Evolutionary conservation across 2,797 vertebrate species (phyloP).

Genomic region (Cercopithecus hamlyni): DNA sequence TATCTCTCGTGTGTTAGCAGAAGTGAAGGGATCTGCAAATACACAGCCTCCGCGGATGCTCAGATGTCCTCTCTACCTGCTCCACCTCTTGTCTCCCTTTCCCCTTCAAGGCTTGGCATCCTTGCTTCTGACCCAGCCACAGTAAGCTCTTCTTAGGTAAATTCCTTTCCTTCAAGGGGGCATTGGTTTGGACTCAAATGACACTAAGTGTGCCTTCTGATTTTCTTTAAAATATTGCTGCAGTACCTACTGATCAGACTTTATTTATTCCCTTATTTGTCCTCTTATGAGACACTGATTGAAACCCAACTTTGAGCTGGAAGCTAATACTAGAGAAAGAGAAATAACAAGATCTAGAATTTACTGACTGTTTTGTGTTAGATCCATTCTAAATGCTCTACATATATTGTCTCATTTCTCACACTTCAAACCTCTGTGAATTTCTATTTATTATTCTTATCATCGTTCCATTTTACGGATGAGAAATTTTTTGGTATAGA

Average conservation of each 20-base stretch:
- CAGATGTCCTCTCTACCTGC: neutral
- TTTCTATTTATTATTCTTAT: neutral
- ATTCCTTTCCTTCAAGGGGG: neutral
- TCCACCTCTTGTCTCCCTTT: neutral
- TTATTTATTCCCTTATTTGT: neutral
- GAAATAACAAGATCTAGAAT: neutral
- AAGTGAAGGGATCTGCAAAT: rapidly evolving
- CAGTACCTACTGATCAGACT: neutral
- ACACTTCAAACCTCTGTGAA: neutral
- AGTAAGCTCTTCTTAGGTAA: neutral
- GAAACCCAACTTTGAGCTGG: neutral
- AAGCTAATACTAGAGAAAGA: neutral
- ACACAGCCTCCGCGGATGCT: neutral
- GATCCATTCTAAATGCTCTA: neutral
- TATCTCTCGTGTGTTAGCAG: neutral
- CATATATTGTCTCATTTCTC: neutral
- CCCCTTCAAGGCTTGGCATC: neutral
- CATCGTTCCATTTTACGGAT: neutral
- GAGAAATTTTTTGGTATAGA: neutral
- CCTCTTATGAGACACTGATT: neutral
- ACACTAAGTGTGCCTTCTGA: too few relatives aligned
- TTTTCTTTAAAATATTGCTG: neutral
- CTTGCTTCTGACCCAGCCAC: neutral
- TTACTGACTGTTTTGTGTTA: neutral
- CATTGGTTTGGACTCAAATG: neutral